These are phyloP conservation scores for Gnathochromis pfefferi DNA, from an alignment of 2,113 vertebrate species.

Conservation along the genomic window DNA sequence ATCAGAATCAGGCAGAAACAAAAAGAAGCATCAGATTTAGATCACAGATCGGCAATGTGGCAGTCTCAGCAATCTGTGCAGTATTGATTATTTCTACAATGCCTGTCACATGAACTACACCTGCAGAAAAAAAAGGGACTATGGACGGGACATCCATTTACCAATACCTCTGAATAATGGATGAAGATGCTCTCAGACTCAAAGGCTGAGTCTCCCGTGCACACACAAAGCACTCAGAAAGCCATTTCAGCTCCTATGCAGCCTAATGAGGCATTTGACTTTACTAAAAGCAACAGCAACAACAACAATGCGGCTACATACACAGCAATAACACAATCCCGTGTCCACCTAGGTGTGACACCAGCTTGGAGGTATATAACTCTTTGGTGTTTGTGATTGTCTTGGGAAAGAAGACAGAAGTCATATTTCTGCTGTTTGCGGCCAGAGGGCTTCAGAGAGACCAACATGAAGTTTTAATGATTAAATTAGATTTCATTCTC, in stretches of 20 bases:
- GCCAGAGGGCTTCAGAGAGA: slow-evolving; percentile 11
- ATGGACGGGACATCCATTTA: slow-evolving; percentile 35
- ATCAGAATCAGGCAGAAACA: neutral
- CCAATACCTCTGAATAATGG: slow-evolving; percentile 56
- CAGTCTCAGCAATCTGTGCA: neutral
- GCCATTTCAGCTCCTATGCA: slow-evolving; percentile 25
- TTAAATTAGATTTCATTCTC: slow-evolving; percentile 57
- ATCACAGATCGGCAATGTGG: neutral
- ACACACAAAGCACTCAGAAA: slow-evolving; percentile 30
- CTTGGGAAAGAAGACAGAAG: slow-evolving; percentile 32
- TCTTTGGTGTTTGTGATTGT: slow-evolving; percentile 10
- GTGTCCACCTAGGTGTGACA: neutral
- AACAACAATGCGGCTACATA: neutral
- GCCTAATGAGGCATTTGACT: slow-evolving; percentile 47
- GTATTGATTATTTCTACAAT: neutral
- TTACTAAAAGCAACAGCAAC: slow-evolving; percentile 15
- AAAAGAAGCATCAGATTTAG: neutral
- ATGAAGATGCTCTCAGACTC: slow-evolving; percentile 54
- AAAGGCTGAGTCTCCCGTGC: slow-evolving; percentile 20
- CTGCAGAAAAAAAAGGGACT: neutral
- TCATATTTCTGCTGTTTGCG: slow-evolving; percentile 39
- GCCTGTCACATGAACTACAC: neutral
- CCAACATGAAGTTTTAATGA: slow-evolving; percentile 45
- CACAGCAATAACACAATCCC: neutral
- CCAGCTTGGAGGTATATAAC: slow-evolving; percentile 18